phyloP scores from a whole-genome alignment of 2,113 vertebrate genomes.

The Balaenoptera acutorostrata region DNA sequence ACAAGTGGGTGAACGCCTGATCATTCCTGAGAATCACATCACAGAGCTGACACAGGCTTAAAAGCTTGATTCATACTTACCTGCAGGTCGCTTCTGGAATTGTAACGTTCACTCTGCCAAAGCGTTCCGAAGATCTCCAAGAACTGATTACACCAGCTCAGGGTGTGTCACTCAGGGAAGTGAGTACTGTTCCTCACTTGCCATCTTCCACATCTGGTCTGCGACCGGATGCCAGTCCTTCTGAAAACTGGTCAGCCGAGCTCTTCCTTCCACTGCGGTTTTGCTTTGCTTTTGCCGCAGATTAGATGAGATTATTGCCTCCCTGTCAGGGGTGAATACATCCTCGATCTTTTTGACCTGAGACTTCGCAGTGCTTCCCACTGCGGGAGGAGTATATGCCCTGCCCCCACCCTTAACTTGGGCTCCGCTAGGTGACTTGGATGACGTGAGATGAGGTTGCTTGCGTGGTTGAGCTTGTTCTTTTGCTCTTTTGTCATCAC shows the following conservation, averaged over 20 bases:
- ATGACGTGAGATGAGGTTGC: no score
- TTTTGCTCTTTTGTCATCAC: background rate
- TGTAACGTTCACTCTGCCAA: background rate
- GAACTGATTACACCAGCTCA: background rate
- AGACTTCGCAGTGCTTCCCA: background rate
- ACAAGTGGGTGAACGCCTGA: background rate
- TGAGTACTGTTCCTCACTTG: background rate
- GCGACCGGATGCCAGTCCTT: background rate
- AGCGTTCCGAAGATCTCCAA: background rate
- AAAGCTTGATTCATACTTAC: background rate
- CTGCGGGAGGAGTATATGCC: accelerated
- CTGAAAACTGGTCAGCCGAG: background rate
- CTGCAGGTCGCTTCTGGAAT: background rate
- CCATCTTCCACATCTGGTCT: background rate
- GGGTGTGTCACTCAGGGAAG: background rate
- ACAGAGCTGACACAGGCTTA: background rate
- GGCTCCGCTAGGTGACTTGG: background rate
- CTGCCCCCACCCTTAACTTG: background rate
- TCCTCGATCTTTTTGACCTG: background rate
- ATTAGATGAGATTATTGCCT: background rate
- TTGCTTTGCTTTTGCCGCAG: background rate
- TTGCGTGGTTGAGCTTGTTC: background rate
- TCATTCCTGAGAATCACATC: background rate
- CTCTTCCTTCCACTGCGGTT: background rate
- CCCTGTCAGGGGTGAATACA: background rate